Evolutionary conservation across 2,888 invertebrate species (phyloP), one percentile per base, ranked within the genome.

Genomic region (Hirtodrosophila histrioides): DNA sequence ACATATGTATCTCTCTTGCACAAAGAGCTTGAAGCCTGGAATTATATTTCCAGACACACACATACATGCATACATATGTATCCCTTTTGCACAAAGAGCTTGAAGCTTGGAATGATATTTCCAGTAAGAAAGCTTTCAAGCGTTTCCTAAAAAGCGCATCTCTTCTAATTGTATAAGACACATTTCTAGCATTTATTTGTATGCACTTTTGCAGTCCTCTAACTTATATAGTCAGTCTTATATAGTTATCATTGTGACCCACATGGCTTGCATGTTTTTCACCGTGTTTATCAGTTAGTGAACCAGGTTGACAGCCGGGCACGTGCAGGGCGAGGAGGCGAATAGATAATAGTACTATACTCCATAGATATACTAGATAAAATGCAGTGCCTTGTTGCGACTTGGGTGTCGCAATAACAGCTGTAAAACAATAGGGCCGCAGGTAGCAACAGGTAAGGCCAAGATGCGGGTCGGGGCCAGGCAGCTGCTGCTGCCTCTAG

Each of bases 321-420:
- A 69, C 65, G 40, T 41, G 48, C 65, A 69, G 35, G 40, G 12
- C 10, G 24, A 65, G 45, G 50, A 51, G 46, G 51, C 53, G 44
- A 62, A 69, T 48, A 69, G 73, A 73, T 82, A 78, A 49, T 60
- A 55, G 31, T 46, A n/a, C 56, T 41, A 56, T 45, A 57, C 63
- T 48, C 39, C 55, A 50, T 46, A 71, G 78, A 81, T 70, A 81
- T 70, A 64, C 45, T 43, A 54, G 75, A 71, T 78, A 75, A 53
- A 68, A 61, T n/a, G 10, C 33, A 39, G 45, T 51, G 39, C 40
- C 48, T 39, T 29, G 39, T 58, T 60, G 63, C 64, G 69, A 61
- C 72, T 63, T 75, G 83, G 78, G 83, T 82, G 82, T 78, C 64
- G 86, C 77, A 85, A 82, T 54, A 63, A 57, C 67, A 63, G 67